These are phyloP conservation scores for Drosophila insularis DNA, from an alignment of 1,140 invertebrate species.

Conservation along the genomic window DNA sequence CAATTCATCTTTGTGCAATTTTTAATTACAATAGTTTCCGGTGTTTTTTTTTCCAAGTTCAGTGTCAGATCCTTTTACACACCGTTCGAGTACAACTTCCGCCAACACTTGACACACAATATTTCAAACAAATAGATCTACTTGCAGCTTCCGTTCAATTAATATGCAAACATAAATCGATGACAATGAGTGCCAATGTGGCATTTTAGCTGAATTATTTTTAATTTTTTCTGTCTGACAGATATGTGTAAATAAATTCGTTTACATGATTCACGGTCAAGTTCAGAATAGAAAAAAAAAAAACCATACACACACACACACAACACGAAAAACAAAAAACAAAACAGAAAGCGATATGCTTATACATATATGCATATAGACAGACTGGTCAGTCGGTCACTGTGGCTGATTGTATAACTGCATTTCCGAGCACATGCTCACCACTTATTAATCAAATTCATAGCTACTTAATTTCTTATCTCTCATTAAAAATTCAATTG, in stretches of 20 bases:
- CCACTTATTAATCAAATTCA: constrained; percentile 38
- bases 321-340: constrained; percentile 13
- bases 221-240: constrained; percentile 17
- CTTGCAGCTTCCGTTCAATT: constrained; percentile 15
- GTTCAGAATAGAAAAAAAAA: constrained; percentile 37
- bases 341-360: constrained; percentile 14
- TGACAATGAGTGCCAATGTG: background rate
- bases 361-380: constrained; percentile 14
- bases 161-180: background rate
- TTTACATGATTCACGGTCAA: constrained; percentile 49
- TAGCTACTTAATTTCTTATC: constrained; percentile 35
- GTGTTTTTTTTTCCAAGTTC: background rate
- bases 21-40: background rate
- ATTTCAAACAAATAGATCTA: constrained; percentile 3
- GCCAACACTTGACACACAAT: background rate
- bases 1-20: background rate
- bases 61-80: constrained; percentile 15
- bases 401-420: constrained; percentile 23
- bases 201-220: constrained; percentile 28
- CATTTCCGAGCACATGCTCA: constrained; percentile 21
- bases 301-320: constrained; percentile 26
- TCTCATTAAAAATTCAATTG: constrained; percentile 22
- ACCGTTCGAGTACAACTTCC: constrained; percentile 1
- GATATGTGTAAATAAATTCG: constrained; percentile 29
- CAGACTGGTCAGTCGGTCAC: constrained; percentile 20